Percentiles rank a stretch among this genome's conserved stretches.
These are phyloP conservation scores for Colletes gigas DNA, from an alignment of 1,140 invertebrate species.

Conservation along the genomic window DNA sequence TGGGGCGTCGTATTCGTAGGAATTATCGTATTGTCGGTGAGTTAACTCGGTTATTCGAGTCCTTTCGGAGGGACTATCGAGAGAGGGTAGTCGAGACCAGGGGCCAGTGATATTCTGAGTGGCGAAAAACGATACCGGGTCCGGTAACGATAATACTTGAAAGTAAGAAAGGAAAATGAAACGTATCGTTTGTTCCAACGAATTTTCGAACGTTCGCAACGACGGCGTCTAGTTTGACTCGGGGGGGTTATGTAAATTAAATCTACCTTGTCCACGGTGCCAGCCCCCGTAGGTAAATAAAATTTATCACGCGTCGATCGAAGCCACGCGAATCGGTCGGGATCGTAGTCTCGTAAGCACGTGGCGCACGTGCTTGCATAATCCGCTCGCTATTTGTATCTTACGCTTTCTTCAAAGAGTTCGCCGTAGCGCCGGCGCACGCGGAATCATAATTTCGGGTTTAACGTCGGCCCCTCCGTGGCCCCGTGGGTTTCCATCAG, in stretches of 20 bases:
- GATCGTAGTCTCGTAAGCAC: constrained; percentile 40
- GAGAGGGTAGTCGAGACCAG: neutral
- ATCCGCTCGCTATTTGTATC: constrained; percentile 47
- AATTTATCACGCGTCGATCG: constrained; percentile 50
- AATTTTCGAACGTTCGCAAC: neutral
- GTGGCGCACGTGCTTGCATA: constrained; percentile 55
- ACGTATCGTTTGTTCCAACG: neutral
- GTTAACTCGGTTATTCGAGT: constrained; percentile 40
- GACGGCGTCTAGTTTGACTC: neutral
- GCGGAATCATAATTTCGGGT: constrained; percentile 52
- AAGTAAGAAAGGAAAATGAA: constrained; percentile 61
- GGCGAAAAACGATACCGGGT: constrained; percentile 54
- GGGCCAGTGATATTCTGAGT: constrained; percentile 45
- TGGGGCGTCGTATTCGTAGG: neutral
- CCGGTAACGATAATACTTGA: constrained; percentile 54
- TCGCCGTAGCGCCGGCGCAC: neutral
- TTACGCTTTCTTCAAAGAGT: constrained; percentile 51
- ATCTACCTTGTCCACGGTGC: neutral
- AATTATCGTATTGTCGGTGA: constrained; percentile 54
- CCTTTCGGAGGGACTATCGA: constrained; percentile 2
- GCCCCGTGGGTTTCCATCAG: constrained; percentile 22
- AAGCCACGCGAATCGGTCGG: neutral
- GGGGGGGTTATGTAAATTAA: constrained; percentile 22
- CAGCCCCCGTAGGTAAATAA: constrained; percentile 19
- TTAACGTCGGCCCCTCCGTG: constrained; percentile 24